Evolutionary conservation across 2,113 vertebrate species (phyloP).

Genomic region (Chaetodon trifascialis): DNA sequence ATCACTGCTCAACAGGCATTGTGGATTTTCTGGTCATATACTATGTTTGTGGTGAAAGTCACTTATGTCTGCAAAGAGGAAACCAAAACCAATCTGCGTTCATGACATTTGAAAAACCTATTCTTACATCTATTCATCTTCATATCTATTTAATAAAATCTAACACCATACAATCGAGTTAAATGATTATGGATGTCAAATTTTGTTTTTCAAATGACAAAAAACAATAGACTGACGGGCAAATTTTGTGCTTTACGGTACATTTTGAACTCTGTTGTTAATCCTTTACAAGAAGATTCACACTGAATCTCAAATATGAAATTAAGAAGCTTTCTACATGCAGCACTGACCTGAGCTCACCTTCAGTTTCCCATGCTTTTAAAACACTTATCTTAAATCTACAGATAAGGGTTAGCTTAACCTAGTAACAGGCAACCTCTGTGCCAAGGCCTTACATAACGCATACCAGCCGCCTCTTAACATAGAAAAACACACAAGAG

Average conservation of each 20-base stretch:
- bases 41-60: background rate
- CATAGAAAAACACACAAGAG: slow-evolving; percentile 19
- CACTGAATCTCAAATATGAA: background rate
- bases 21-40: background rate
- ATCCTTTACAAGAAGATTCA: background rate
- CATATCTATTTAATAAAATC: background rate
- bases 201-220: background rate
- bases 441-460: slow-evolving; percentile 53
- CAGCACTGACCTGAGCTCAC: background rate
- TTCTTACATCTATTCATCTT: background rate
- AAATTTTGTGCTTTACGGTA: background rate
- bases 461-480: slow-evolving; percentile 26
- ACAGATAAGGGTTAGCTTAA: slow-evolving; percentile 60
- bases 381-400: slow-evolving; percentile 61
- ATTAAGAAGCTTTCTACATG: background rate
- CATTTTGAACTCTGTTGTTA: background rate
- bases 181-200: background rate
- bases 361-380: slow-evolving; percentile 33
- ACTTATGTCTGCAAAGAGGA: slow-evolving; percentile 5
- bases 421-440: slow-evolving; percentile 42
- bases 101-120: background rate
- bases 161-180: background rate
- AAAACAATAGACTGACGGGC: background rate
- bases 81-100: background rate
- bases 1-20: background rate